phyloP scores from a whole-genome alignment of 2,888 invertebrate genomes.

The Drosophila limbata region DNA sequence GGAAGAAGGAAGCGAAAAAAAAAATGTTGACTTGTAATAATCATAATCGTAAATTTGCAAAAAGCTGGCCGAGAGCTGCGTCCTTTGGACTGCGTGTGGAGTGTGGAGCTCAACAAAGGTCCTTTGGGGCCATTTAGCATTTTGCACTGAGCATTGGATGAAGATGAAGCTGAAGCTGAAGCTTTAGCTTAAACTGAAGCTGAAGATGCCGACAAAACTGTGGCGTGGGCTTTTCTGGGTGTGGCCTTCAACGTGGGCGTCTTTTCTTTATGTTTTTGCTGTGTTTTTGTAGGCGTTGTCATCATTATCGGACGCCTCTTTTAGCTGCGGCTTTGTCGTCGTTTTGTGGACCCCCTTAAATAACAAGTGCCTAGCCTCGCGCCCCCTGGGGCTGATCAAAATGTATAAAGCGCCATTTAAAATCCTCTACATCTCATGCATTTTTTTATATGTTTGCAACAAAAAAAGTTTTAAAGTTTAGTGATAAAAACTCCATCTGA shows the following conservation, averaged over 20 bases:
- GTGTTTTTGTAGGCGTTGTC: slow-evolving; percentile 70
- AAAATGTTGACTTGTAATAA: slow-evolving; percentile 80
- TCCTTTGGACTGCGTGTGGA: slow-evolving; percentile 38
- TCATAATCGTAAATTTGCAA: slow-evolving; percentile 82
- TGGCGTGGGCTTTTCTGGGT: slow-evolving; percentile 7
- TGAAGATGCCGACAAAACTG: slow-evolving; percentile 16
- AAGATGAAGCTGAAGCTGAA: slow-evolving; percentile 36
- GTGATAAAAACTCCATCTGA: neutral
- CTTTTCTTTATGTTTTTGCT: slow-evolving; percentile 9
- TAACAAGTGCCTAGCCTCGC: slow-evolving; percentile 48
- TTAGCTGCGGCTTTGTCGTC: slow-evolving; percentile 29
- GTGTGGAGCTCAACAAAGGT: slow-evolving; percentile 38
- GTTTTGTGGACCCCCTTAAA: slow-evolving; percentile 17
- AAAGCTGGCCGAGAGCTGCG: slow-evolving; percentile 64
- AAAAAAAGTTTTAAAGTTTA: slow-evolving; percentile 4
- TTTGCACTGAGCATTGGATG: slow-evolving; percentile 49
- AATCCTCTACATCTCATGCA: slow-evolving; percentile 18
- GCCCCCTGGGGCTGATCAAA: slow-evolving; percentile 35
- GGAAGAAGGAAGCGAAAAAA: slow-evolving; percentile 30
- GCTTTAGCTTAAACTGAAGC: slow-evolving; percentile 23
- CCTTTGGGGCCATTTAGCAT: slow-evolving; percentile 79
- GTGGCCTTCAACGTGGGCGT: slow-evolving; percentile 23
- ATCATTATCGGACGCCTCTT: slow-evolving; percentile 62
- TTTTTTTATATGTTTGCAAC: no score
- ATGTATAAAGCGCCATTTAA: slow-evolving; percentile 34